These are phyloP conservation scores for Terrapene triunguis DNA, from an alignment of 2,113 vertebrate genomes.

Conservation along the genomic window DNA sequence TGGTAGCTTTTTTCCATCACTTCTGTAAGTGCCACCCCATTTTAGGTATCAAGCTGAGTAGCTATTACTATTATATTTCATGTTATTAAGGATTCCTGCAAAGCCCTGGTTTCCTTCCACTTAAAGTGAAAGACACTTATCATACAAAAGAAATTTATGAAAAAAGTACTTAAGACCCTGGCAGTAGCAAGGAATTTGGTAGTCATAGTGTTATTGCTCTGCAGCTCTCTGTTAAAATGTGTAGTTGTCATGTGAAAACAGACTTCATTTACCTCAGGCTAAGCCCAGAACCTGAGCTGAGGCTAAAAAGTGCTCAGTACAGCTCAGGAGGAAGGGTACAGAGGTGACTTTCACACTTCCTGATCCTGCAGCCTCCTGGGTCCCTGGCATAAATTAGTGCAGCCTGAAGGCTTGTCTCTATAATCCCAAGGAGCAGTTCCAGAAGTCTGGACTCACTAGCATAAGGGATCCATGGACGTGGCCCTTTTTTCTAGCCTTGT, in stretches of 20 bases:
- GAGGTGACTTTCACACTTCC: neutral
- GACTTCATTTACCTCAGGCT: neutral
- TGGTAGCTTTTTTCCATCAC: neutral
- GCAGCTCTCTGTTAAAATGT: neutral
- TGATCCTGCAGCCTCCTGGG: neutral
- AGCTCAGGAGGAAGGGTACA: neutral
- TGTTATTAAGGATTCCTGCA: constrained; percentile 20
- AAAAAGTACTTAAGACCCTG: neutral
- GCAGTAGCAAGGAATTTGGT: neutral
- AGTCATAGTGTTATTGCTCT: constrained; percentile 13
- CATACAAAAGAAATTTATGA: constrained; percentile 29
- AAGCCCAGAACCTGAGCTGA: neutral
- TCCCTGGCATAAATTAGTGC: neutral
- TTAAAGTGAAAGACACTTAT: constrained; percentile 6
- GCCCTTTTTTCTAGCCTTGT: constrained; percentile 15
- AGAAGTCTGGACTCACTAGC: neutral
- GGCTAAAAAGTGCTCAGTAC: neutral
- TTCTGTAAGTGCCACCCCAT: neutral
- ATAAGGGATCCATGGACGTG: neutral
- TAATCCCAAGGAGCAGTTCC: neutral
- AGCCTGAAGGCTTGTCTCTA: neutral
- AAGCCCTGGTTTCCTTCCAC: neutral
- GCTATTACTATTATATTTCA: constrained; percentile 6
- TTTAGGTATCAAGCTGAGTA: neutral
- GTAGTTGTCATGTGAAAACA: constrained; percentile 18